Evolutionary conservation across 2,113 vertebrate species (phyloP).

Genomic region (Microtus oregoni): DNA sequence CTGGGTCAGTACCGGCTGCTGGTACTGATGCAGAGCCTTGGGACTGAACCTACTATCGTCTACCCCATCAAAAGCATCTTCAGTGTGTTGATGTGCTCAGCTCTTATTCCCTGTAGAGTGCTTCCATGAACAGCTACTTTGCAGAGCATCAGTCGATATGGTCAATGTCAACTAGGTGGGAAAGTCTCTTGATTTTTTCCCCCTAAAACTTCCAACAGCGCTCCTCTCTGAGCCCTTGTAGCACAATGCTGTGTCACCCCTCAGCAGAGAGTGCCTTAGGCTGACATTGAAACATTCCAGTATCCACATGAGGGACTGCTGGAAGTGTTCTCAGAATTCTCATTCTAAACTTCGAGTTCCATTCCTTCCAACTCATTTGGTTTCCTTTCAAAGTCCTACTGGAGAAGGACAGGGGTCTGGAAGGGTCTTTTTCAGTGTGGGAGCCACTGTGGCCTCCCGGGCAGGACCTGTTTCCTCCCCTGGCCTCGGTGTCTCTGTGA

Average conservation of each 20-base stretch:
- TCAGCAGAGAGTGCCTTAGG: neutral
- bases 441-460: neutral
- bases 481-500: neutral
- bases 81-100: constrained; percentile 2
- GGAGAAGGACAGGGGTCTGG: neutral
- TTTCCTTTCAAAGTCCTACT: neutral
- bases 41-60: constrained; percentile 40
- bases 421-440: neutral
- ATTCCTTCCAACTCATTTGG: constrained; percentile 6
- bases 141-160: neutral
- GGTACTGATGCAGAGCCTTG: neutral
- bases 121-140: constrained; percentile 14
- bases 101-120: constrained; percentile 37
- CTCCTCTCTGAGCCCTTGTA: neutral
- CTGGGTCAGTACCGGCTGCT: neutral
- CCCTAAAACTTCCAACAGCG: neutral
- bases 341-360: neutral
- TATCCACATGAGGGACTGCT: neutral
- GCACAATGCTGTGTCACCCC: too few relatives aligned
- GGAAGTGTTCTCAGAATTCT: constrained; percentile 27
- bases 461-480: neutral
- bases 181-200: neutral
- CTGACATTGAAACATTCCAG: neutral
- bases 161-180: neutral
- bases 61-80: constrained; percentile 55